These are phyloP conservation scores for Alviniconcha strummeri DNA, from an alignment of 2,888 invertebrate genomes.

Conservation along the genomic window DNA sequence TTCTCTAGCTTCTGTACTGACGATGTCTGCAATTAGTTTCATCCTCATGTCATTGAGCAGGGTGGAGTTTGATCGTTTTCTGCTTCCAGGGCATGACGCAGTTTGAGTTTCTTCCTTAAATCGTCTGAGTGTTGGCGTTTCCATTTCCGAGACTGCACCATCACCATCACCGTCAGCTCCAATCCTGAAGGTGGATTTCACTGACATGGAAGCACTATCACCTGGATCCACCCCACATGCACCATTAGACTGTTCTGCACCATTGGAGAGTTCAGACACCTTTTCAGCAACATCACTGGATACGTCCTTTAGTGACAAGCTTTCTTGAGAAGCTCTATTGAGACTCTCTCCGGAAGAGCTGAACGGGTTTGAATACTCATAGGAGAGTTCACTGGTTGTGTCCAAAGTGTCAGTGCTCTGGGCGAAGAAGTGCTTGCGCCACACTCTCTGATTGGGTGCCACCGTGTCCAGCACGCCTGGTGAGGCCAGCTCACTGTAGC, in stretches of 20 bases:
- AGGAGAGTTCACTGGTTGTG: conserved; percentile 20
- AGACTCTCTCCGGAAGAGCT: conserved; percentile 22
- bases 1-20: conserved; percentile 9
- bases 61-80: conserved; percentile 21
- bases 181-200: background rate
- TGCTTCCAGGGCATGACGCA: background rate
- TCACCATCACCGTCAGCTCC: background rate
- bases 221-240: background rate
- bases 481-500: conserved; percentile 56
- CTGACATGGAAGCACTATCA: background rate
- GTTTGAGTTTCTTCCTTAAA: background rate
- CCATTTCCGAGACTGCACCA: background rate
- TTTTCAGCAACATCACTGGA: background rate
- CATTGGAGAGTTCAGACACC: background rate
- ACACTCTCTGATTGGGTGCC: conserved; percentile 41
- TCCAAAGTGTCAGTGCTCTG: conserved; percentile 22
- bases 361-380: conserved; percentile 25
- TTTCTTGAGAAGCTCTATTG: background rate
- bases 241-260: background rate
- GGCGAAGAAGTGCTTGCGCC: conserved; percentile 40
- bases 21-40: conserved; percentile 25
- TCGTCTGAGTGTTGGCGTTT: background rate
- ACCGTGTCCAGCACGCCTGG: conserved; percentile 43
- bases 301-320: conserved; percentile 10
- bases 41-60: conserved; percentile 31